phyloP scores from a whole-genome alignment of 2,113 vertebrate genomes.

The Stegostoma tigrinum region DNA sequence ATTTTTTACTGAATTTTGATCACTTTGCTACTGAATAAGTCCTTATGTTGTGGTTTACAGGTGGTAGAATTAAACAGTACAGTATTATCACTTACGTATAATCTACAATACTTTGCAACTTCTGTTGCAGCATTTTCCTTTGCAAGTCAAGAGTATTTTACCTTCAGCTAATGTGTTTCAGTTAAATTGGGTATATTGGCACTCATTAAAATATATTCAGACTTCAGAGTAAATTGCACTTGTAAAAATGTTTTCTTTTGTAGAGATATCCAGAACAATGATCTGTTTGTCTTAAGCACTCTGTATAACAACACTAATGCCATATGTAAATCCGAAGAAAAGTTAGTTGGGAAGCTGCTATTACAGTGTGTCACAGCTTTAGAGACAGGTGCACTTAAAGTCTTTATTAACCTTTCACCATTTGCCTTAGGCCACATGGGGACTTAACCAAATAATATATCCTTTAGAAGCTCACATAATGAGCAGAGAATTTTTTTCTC shows the following conservation, averaged over 20 bases:
- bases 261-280: not conserved
- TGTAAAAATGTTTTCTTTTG: not conserved
- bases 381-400: constrained; percentile 19
- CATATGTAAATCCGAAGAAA: constrained; percentile 23
- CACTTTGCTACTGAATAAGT: not conserved
- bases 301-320: not conserved
- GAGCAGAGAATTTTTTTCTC: not conserved
- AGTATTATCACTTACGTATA: not conserved
- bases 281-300: not conserved
- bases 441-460: constrained; percentile 4
- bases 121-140: not conserved
- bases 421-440: not conserved
- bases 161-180: not conserved
- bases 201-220: not conserved
- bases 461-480: constrained; percentile 28
- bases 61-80: not conserved
- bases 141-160: not conserved
- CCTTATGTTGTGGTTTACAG: not conserved
- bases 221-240: not conserved
- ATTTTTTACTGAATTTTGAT: not conserved
- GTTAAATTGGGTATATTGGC: not conserved
- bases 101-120: not conserved
- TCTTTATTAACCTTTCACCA: constrained; percentile 7
- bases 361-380: not conserved
- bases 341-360: not conserved